phyloP scores from a whole-genome alignment of 2,888 invertebrate genomes.

The Hipparchia sbordonii region DNA sequence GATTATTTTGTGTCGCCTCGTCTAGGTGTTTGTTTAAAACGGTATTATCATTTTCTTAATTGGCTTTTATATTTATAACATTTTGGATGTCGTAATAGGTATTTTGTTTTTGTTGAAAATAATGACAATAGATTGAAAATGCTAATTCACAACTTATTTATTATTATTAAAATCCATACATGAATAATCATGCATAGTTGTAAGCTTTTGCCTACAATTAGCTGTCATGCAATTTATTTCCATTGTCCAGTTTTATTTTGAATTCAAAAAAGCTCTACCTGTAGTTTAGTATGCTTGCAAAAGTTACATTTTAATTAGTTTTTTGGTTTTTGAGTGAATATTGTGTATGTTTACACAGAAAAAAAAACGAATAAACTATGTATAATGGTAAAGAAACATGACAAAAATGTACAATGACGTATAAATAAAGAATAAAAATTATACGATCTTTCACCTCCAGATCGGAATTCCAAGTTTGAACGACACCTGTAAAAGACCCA shows the following conservation, averaged over 20 bases:
- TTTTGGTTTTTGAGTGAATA: too few relatives aligned
- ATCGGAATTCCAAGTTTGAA: conserved; percentile 15
- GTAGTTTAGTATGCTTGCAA: too few relatives aligned
- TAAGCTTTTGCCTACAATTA: not conserved
- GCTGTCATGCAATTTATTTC: too few relatives aligned
- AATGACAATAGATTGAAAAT: conserved; percentile 1
- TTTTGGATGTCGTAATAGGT: not conserved
- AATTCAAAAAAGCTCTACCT: not conserved
- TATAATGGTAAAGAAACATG: not conserved
- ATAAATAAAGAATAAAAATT: conserved; percentile 15
- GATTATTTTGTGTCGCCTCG: conserved; percentile 28
- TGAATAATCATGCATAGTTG: not conserved
- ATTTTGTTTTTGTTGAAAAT: conserved; percentile 4
- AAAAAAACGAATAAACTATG: not conserved
- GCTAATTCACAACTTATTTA: conserved; percentile 3
- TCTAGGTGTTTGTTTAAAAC: conserved; percentile 34
- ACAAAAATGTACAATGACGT: not conserved
- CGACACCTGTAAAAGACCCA: conserved; percentile 34
- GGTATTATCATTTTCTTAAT: conserved; percentile 33
- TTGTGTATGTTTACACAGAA: too few relatives aligned
- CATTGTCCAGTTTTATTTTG: not conserved
- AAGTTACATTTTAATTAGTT: too few relatives aligned
- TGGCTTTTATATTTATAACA: conserved; percentile 14
- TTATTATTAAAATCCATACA: not conserved
- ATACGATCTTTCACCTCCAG: conserved; percentile 19